Conservation (phyloP, 1,140 invertebrate genomes). For the Marisa cornuarietis region DNA sequence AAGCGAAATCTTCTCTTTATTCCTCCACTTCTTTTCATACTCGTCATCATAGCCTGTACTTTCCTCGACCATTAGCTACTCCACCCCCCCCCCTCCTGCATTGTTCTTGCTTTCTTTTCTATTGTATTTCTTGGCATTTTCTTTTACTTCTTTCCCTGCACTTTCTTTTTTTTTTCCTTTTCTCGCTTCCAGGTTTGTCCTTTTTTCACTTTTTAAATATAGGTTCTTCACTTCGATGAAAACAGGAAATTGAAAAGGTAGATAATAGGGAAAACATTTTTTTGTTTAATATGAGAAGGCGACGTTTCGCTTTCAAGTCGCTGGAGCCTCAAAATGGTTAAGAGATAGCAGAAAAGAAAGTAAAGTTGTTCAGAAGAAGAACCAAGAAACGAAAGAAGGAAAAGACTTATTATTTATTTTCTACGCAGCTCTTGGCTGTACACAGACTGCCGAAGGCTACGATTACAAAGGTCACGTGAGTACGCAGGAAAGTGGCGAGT, state of each 20-base stretch:
- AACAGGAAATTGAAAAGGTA: too few relatives aligned
- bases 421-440: slow-evolving; percentile 6
- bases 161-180: too few relatives aligned
- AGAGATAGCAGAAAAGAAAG: not conserved
- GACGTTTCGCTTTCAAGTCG: not conserved
- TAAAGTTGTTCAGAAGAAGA: not conserved
- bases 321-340: not conserved
- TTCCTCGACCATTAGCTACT: not conserved
- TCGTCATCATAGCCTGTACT: not conserved
- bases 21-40: not conserved
- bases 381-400: not conserved
- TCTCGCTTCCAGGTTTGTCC: too few relatives aligned
- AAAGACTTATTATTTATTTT: not conserved
- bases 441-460: not conserved
- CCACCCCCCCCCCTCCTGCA: not conserved
- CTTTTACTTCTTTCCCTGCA: too few relatives aligned
- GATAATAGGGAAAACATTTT: too few relatives aligned
- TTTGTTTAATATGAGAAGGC: not conserved
- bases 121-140: not conserved
- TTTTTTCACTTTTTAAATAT: too few relatives aligned
- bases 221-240: too few relatives aligned
- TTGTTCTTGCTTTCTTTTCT: not conserved
- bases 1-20: too few relatives aligned
- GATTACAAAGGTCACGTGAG: slow-evolving; percentile 18
- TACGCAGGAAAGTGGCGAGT: not conserved